Evolutionary conservation across 2,113 vertebrate species (phyloP).

Genomic region (Paramisgurnus dabryanus): DNA sequence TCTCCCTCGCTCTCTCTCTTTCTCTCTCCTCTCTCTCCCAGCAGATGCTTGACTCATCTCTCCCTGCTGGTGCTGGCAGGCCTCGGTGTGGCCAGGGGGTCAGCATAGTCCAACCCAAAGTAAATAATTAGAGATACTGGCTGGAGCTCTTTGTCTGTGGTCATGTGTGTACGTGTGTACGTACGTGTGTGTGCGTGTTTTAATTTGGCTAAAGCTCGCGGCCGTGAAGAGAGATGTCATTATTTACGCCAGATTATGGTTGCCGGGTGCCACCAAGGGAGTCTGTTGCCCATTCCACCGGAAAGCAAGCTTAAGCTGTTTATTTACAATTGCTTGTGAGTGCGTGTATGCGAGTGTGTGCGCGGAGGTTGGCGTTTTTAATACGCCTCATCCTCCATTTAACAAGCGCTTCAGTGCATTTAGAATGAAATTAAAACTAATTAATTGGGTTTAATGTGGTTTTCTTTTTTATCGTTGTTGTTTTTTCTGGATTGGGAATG

Average conservation of each 20-base stretch:
- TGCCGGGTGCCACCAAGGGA: slow-evolving; percentile 81
- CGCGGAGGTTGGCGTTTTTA: slow-evolving; percentile 38
- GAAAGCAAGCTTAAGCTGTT: slow-evolving; percentile 84
- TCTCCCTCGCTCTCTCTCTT: background rate
- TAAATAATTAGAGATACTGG: slow-evolving; percentile 81
- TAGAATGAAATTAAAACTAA: slow-evolving; percentile 53
- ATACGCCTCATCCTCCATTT: slow-evolving; percentile 41
- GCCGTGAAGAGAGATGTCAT: slow-evolving; percentile 76
- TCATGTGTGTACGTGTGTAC: slow-evolving; percentile 38
- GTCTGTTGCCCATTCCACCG: slow-evolving; percentile 74
- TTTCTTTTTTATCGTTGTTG: slow-evolving; percentile 37
- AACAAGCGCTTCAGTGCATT: slow-evolving; percentile 46
- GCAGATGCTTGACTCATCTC: slow-evolving; percentile 41
- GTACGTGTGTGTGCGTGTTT: slow-evolving; percentile 40
- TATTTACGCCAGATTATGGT: slow-evolving; percentile 92
- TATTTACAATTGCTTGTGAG: slow-evolving; percentile 63
- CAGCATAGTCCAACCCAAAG: slow-evolving; percentile 76
- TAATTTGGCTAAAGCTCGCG: slow-evolving; percentile 54
- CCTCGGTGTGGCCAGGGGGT: slow-evolving; percentile 78
- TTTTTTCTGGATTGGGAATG: slow-evolving; percentile 32
- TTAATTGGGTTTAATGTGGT: slow-evolving; percentile 51
- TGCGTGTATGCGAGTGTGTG: slow-evolving; percentile 33
- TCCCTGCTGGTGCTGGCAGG: slow-evolving; percentile 53
- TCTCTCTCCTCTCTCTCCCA: slow-evolving; percentile 23
- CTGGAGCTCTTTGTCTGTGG: slow-evolving; percentile 73